Percentiles rank a stretch among this genome's conserved stretches.
Conservation (phyloP, 2,113 vertebrate genomes). For the Pongo pygmaeus region DNA sequence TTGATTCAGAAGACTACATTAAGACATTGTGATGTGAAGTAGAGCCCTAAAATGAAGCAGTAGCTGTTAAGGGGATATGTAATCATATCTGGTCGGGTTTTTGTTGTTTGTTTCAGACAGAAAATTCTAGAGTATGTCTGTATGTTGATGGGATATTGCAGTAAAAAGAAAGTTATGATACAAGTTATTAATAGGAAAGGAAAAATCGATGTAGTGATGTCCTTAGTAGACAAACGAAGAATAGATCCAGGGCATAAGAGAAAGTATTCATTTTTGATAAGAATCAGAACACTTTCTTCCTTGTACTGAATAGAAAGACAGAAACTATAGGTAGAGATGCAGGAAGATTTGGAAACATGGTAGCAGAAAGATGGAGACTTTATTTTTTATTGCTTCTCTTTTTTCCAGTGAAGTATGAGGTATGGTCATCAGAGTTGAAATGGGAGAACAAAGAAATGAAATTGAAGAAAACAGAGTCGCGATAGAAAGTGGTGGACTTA, state of each 20-base stretch:
- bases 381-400: not conserved
- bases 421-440: not conserved
- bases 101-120: not conserved
- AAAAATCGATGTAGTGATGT: not conserved
- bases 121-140: not conserved
- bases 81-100: not conserved
- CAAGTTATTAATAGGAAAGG: not conserved
- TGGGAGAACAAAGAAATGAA: not conserved
- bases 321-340: not conserved
- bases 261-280: not conserved
- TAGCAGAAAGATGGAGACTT: not conserved
- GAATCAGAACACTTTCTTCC: not conserved
- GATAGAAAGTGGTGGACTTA: not conserved
- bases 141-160: not conserved
- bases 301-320: not conserved
- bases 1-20: not conserved
- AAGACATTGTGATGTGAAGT: not conserved
- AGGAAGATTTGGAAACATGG: not conserved
- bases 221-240: not conserved
- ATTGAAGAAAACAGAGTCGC: not conserved
- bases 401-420: not conserved
- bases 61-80: not conserved
- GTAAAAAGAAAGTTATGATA: not conserved
- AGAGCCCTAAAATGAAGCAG: not conserved
- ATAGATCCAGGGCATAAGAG: not conserved